Base-by-base conservation (phyloP, 2,797 vertebrate species). In the Luscinia megarhynchos region DNA sequence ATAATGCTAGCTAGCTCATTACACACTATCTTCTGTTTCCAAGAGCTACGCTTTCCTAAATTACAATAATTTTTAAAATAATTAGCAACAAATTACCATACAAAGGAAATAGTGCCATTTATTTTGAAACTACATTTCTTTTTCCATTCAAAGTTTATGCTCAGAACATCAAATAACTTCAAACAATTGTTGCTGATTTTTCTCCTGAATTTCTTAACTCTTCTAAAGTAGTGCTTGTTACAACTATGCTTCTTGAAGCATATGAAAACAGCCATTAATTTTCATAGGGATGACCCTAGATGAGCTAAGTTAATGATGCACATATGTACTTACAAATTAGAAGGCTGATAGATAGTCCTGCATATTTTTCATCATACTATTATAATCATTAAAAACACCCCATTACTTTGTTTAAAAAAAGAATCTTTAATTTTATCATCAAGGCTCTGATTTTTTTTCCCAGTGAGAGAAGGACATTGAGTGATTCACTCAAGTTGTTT, bases 401-500 rank as follows among this genome's bases (percentile, higher is more conserved):
- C 19, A 40, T 12, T 61, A 23, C 5, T 73, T 73, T 88, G 29
- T 80, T 93, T 34, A 21, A 53, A 85, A 89, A 75, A 79, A 75
- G 73, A 79, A 80, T 26, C 22, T 53, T 91, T 69, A 69, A 40
- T 76, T 95, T 82, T 92, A 55, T 83, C 61, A 57, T 79, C 45
- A 69, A 85, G 36, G 36, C 36, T 83, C 91, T 93, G 72, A 82
- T 85, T 93, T 83, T 41, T 83, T 87, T 75, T 30, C 15, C 20
- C 14, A 18, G 15, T 46, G 34, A 76, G 23, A 29, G 43, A 92
- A 85, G 8, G 20, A 64, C 57, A 89, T 77, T 87, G 81, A 90
- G 38, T 84, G 67, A 93, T 93, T 82, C 63, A 84, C 57, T 95
- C 63, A 79, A 67, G 68, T 77, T 90, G 68, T 94, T 87, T 94